Conservation (phyloP, 2,888 invertebrate genomes). For the Dasysyrphus tricinctus region DNA sequence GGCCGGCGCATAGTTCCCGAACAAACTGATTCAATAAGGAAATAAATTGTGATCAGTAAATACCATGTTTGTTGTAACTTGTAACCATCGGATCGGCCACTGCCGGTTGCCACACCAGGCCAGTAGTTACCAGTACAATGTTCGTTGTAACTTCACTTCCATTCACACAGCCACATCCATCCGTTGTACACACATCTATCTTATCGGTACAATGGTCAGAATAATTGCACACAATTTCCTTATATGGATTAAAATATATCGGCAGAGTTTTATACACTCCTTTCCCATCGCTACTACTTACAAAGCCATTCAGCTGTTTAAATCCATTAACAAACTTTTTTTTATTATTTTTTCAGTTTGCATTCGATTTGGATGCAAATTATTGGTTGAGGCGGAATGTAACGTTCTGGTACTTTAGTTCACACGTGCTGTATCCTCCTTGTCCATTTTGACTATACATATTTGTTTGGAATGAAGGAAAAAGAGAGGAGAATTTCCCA, state of each 20-base stretch:
- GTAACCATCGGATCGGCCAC: conserved; percentile 1
- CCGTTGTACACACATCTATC: no score
- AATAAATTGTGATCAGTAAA: conserved; percentile 61
- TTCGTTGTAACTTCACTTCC: conserved; percentile 23
- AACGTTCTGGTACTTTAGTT: conserved; percentile 3
- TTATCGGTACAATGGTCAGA: conserved; percentile 56
- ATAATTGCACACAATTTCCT: conserved; percentile 61
- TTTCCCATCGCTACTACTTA: not conserved
- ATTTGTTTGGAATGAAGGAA: not conserved
- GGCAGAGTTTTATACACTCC: conserved; percentile 10
- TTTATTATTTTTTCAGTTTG: conserved; percentile 37
- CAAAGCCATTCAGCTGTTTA: conserved; percentile 33
- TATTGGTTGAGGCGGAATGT: conserved; percentile 40
- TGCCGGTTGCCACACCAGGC: not conserved
- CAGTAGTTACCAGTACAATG: not conserved
- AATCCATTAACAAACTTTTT: conserved; percentile 57
- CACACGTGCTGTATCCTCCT: conserved; percentile 20
- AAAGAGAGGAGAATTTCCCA: not conserved
- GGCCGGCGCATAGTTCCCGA: conserved; percentile 12
- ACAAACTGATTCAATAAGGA: conserved; percentile 60
- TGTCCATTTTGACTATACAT: no score
- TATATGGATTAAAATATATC: conserved; percentile 21
- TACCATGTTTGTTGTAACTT: conserved; percentile 51
- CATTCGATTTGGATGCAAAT: conserved; percentile 69
- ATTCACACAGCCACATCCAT: conserved; percentile 30